A percentile compares a stretch with the other conserved stretches of the same genome.
These are phyloP conservation scores for Serranus cabrilla DNA, from an alignment of 2,797 vertebrate species.

Conservation along the genomic window DNA sequence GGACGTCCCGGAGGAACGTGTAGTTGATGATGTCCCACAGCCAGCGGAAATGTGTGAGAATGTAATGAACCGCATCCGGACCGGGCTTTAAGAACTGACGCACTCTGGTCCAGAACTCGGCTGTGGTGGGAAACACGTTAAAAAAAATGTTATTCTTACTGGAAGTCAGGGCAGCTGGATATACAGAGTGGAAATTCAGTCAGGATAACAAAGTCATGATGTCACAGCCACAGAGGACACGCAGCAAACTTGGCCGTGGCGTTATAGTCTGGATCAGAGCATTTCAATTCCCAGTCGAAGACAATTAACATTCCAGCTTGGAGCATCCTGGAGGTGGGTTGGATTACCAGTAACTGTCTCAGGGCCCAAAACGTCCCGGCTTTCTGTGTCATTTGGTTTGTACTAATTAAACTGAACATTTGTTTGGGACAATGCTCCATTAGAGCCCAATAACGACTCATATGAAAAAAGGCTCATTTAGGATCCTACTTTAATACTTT, in stretches of 20 bases:
- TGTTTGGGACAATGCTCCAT: not conserved
- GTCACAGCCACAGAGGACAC: not conserved
- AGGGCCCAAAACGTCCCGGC: not conserved
- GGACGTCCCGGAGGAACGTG: constrained; percentile 88
- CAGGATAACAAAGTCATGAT: not conserved
- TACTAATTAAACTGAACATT: not conserved
- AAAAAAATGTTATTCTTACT: constrained; percentile 9
- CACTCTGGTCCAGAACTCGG: constrained; percentile 90
- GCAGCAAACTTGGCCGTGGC: not conserved
- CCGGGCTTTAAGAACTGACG: constrained; percentile 86
- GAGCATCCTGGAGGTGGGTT: not conserved
- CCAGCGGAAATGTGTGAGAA: constrained; percentile 93
- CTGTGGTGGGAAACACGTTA: constrained; percentile 68
- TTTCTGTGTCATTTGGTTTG: not conserved
- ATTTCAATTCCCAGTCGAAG: not conserved
- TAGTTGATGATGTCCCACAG: constrained; percentile 94
- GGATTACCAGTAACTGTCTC: not conserved
- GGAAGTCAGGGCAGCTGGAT: not conserved
- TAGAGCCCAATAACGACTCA: not conserved
- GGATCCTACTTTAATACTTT: too few relatives aligned
- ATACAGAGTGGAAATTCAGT: not conserved
- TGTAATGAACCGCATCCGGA: constrained; percentile 88
- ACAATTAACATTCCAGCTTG: not conserved
- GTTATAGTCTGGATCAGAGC: not conserved
- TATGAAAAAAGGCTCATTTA: not conserved